A percentile compares a stretch with the other conserved stretches of the same genome.
Evolutionary conservation across 2,797 vertebrate species (phyloP).

Genomic region (Periparus ater): DNA sequence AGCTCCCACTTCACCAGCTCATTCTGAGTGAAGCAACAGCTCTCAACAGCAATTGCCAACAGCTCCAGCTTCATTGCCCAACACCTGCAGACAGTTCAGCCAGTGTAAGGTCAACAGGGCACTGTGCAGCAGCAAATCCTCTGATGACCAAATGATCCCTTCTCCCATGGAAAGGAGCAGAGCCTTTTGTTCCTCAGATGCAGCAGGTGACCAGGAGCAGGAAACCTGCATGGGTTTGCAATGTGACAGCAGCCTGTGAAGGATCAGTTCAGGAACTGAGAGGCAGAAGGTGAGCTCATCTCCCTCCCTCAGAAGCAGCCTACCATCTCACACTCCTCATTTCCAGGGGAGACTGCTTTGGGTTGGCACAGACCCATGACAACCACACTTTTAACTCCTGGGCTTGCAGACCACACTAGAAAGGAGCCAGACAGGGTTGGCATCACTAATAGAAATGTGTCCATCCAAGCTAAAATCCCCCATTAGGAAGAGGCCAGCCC

Average conservation of each 20-base stretch:
- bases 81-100: neutral
- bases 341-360: neutral
- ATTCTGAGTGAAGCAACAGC: neutral
- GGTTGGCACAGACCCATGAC: neutral
- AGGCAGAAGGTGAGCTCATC: neutral
- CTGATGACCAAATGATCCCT: neutral
- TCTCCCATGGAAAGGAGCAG: neutral
- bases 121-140: neutral
- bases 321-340: neutral
- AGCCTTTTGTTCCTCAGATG: fast-evolving
- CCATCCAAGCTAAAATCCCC: neutral
- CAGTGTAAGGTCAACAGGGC: fast-evolving
- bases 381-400: neutral
- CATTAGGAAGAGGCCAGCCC: neutral
- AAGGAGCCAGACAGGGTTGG: neutral
- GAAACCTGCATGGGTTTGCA: neutral
- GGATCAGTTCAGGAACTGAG: neutral
- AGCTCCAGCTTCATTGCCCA: neutral
- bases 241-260: neutral
- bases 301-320: neutral
- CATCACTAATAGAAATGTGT: neutral
- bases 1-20: neutral
- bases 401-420: neutral
- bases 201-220: fast-evolving
- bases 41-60: too few relatives aligned